Percentiles rank a stretch among this genome's conserved stretches.
phyloP scores from a whole-genome alignment of 35 echinoderm and acorn worm species.

The Hemicentrotus pulcherrimus region DNA sequence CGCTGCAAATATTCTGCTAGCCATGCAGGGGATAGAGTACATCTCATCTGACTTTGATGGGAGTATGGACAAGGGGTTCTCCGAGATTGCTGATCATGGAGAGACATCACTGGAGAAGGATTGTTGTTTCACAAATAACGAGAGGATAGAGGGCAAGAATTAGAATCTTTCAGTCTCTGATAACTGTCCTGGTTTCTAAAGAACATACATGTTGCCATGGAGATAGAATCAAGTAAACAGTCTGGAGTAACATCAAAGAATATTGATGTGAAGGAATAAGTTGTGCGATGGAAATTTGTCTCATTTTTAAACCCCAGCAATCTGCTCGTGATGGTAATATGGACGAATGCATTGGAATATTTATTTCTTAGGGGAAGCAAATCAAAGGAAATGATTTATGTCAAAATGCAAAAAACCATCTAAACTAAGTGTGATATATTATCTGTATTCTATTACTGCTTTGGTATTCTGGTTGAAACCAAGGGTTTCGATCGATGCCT shows the following conservation, averaged over 20 bases:
- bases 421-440: too few species aligned
- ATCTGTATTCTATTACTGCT: too few species aligned
- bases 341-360: too few species aligned
- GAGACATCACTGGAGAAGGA: neutral
- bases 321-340: too few species aligned
- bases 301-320: too few species aligned
- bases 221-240: neutral
- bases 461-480: too few species aligned
- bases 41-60: neutral
- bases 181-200: neutral
- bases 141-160: neutral
- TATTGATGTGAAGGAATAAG: neutral
- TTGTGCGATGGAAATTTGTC: too few species aligned
- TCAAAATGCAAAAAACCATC: too few species aligned
- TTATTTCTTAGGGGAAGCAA: too few species aligned
- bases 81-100: neutral
- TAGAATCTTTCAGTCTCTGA: neutral
- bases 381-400: too few species aligned
- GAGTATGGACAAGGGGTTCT: neutral
- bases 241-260: neutral
- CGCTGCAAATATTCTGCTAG: constrained; percentile 20
- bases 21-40: neutral
- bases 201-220: neutral
- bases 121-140: neutral
- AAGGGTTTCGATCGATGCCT: too few species aligned